Evolutionary conservation across 2,888 invertebrate genomes (phyloP), one percentile per base, ranked within the genome.

Genomic region (Rugalucina vietnamica): DNA sequence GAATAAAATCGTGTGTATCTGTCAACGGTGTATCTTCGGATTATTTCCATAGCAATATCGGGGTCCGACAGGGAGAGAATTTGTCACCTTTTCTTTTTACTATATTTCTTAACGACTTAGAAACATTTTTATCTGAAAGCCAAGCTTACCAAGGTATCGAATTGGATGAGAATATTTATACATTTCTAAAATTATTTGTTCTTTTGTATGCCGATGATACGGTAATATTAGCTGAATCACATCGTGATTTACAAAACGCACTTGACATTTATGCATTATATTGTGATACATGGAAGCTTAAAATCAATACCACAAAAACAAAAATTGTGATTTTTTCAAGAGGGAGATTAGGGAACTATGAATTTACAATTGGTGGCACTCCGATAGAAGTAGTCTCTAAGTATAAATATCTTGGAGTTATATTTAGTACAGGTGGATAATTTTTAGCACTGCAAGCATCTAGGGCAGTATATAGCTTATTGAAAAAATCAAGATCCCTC

Each of bases 191-290:
- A 37, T 27, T 74, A 65, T 50, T 72, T 37, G 27, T 82, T 27
- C 77, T 82, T 29, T 65, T 82, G 1, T 78, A 82, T 54, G 78
- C 78, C 24, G 74, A 78, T 78, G 77, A 65, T 43, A 82, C 78
- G 50, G 78, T 75, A 5, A 74, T 74, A 29, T 82, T 75, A 49
- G 77, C 82, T 10, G 78, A 78, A 50, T 50, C 77, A n/a, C 73
- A 57, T 36, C 24, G 21, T 37, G 81, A 77, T 8, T 32, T 77
- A 34, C 77, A 77, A 50, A 54, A 60, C 18, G 43, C 73, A 21
- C 72, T 77, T 32, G 29, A 81, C 77, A 72, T 78, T 5, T 74
- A 74, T 74, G 49, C 73, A 34, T 27, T 32, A n/a, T 78, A 82
- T 71, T 82, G 77, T 74, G 29, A 73, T 27, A 39, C 65, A 14